These are phyloP conservation scores for Luffia ferchaultella DNA, from an alignment of 2,888 invertebrate species.

Conservation along the genomic window DNA sequence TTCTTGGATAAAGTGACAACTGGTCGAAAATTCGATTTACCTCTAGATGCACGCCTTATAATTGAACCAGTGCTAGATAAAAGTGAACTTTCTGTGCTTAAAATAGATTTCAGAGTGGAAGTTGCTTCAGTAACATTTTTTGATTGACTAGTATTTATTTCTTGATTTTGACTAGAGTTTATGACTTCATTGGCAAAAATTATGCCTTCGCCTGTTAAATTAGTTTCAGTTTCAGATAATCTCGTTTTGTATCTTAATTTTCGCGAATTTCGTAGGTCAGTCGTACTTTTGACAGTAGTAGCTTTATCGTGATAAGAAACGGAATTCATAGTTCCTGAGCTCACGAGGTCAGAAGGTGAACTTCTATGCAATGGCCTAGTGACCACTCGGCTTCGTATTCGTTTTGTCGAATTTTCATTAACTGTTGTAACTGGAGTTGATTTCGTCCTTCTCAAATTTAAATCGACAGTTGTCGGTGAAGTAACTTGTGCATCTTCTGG, in stretches of 20 bases:
- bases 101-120: background rate
- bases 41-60: conserved; percentile 35
- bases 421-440: conserved; percentile 19
- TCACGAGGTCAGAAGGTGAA: conserved; percentile 34
- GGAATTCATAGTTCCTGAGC: conserved; percentile 34
- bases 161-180: conserved; percentile 54
- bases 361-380: conserved; percentile 24
- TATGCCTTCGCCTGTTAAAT: conserved; percentile 45
- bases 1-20: conserved; percentile 22
- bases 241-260: conserved; percentile 44
- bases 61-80: background rate
- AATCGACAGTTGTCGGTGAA: background rate
- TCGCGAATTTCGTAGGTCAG: conserved; percentile 34
- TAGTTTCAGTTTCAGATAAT: conserved; percentile 42
- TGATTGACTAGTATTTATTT: conserved; percentile 19
- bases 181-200: conserved; percentile 22
- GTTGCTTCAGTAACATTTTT: background rate
- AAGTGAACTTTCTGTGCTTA: background rate
- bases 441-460: conserved; percentile 29
- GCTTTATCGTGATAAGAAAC: conserved; percentile 36
- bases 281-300: conserved; percentile 33
- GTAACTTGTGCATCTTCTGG: conserved; percentile 26
- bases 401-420: conserved; percentile 25
- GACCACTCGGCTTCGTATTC: conserved; percentile 32
- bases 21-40: conserved; percentile 29